Percentiles rank a stretch among this genome's conserved stretches.
These are phyloP conservation scores for Liasis olivaceus DNA, from an alignment of 2,797 vertebrate genomes.

Conservation along the genomic window DNA sequence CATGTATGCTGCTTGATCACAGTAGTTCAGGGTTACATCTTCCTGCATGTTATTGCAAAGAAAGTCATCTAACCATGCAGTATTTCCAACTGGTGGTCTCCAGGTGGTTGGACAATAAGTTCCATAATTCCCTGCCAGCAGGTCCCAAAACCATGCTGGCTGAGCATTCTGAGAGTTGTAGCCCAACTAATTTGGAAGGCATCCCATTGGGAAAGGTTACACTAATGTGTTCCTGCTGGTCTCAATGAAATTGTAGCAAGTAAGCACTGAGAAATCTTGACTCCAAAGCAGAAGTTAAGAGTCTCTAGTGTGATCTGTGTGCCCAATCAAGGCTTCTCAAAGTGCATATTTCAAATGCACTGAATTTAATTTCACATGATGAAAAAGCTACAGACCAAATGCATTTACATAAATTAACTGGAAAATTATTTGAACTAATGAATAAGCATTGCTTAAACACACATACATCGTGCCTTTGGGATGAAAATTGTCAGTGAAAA, in stretches of 20 bases:
- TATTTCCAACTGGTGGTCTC: background rate
- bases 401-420: conserved; percentile 47
- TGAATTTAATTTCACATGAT: conserved; percentile 33
- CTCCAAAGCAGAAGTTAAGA: conserved; percentile 1
- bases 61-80: background rate
- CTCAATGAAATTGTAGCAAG: background rate
- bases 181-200: background rate
- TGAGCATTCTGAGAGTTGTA: background rate
- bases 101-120: background rate
- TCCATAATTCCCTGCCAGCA: background rate
- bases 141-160: background rate
- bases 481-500: conserved; percentile 13
- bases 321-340: conserved; percentile 12
- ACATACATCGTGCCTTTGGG: conserved; percentile 4
- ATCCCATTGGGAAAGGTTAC: background rate
- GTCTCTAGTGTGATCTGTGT: background rate
- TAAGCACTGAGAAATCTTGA: conserved; percentile 3
- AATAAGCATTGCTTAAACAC: conserved; percentile 29
- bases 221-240: background rate
- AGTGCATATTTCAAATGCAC: conserved; percentile 10
- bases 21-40: background rate
- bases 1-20: background rate
- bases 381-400: conserved; percentile 40
- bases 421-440: conserved; percentile 39
- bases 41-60: background rate